A percentile compares a stretch with the other conserved stretches of the same genome.
phyloP scores from a whole-genome alignment of 2,797 vertebrate species.

The Enteromius afrohamiltoni region DNA sequence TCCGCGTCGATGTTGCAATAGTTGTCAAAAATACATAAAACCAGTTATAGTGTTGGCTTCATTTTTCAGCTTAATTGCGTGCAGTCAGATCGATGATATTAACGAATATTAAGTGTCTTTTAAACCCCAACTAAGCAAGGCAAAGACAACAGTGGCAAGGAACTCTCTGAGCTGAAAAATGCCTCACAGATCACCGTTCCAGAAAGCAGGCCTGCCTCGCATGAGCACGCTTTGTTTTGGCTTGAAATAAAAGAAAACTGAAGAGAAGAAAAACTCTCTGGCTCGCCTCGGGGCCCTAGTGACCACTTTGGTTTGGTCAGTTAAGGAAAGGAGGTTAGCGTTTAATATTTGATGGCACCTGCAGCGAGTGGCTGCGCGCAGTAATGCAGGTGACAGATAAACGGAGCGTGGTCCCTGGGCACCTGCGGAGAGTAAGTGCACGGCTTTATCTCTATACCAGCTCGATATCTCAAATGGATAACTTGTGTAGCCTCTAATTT shows the following conservation, averaged over 20 bases:
- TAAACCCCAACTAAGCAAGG: neutral
- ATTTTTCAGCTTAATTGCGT: neutral
- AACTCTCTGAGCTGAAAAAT: neutral
- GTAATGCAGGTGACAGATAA: constrained; percentile 86
- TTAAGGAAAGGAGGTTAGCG: constrained; percentile 82
- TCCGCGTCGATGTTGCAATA: neutral
- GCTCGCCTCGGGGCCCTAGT: constrained; percentile 39
- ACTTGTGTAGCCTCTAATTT: constrained; percentile 89
- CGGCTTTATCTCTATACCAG: constrained; percentile 86
- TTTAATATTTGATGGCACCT: constrained; percentile 90
- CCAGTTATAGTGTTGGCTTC: neutral
- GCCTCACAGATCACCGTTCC: neutral
- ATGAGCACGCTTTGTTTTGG: constrained; percentile 16
- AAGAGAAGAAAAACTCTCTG: constrained; percentile 53
- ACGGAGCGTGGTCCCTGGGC: constrained; percentile 81
- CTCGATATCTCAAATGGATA: constrained; percentile 90
- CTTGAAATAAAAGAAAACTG: constrained; percentile 34
- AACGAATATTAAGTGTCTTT: neutral
- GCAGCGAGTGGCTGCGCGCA: constrained; percentile 79
- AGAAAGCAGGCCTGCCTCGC: neutral
- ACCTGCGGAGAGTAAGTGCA: constrained; percentile 82
- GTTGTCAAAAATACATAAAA: neutral
- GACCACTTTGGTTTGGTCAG: constrained; percentile 78
- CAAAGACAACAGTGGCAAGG: neutral
- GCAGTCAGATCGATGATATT: neutral